phyloP scores from a whole-genome alignment of 2,888 invertebrate genomes.

The Julus scandinavius region DNA sequence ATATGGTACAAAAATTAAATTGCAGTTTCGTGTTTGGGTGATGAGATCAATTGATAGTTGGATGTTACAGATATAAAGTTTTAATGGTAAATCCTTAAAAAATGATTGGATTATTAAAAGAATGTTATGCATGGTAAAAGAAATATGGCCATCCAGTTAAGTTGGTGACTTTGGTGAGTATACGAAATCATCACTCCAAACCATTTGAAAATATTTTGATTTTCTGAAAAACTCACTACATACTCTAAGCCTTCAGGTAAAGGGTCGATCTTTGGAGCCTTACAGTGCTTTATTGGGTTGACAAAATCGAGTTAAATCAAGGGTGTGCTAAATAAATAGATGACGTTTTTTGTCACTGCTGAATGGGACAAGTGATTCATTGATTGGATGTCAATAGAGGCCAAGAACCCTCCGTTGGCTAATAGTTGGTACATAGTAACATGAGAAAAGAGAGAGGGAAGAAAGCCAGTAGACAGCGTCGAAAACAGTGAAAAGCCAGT shows the following conservation, averaged over 20 bases:
- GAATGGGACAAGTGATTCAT: slow-evolving; percentile 35
- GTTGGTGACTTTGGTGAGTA: too few species aligned
- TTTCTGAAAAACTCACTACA: neutral
- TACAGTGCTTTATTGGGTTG: neutral
- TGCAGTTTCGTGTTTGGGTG: too few species aligned
- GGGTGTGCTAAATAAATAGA: slow-evolving; percentile 6
- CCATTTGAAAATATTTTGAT: neutral
- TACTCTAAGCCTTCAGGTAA: neutral
- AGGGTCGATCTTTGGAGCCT: neutral
- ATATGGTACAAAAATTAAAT: too few species aligned
- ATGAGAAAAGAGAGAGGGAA: neutral
- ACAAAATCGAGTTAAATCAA: neutral
- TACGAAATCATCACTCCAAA: too few species aligned
- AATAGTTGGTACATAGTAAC: neutral
- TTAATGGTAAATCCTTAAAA: too few species aligned
- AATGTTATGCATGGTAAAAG: too few species aligned
- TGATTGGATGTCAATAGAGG: slow-evolving; percentile 38
- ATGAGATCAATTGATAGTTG: too few species aligned
- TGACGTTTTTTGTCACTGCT: neutral
- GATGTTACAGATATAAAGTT: too few species aligned
- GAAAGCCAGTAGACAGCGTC: neutral
- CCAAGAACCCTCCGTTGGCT: slow-evolving; percentile 24
- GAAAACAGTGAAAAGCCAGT: slow-evolving; percentile 21
- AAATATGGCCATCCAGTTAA: too few species aligned
- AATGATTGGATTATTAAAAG: too few species aligned